Percentiles rank a stretch among this genome's conserved stretches.
These are phyloP conservation scores for Origma solitaria DNA, from an alignment of 2,113 vertebrate genomes.

Conservation along the genomic window DNA sequence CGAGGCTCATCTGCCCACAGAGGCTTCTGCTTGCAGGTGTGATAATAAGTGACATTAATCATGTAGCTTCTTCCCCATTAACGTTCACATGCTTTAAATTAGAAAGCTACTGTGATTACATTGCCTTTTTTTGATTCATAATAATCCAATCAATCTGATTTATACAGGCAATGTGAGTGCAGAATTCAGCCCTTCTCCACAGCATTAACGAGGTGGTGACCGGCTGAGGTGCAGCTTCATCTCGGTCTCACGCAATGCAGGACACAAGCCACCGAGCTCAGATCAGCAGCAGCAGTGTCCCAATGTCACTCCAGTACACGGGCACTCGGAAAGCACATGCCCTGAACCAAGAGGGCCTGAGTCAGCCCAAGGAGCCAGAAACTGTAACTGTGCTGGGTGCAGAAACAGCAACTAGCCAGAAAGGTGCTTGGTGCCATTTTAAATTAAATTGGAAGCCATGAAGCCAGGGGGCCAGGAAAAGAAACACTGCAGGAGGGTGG, in stretches of 20 bases:
- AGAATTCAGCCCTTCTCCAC: not conserved
- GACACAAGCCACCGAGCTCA: not conserved
- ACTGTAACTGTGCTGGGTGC: not conserved
- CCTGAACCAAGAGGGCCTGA: not conserved
- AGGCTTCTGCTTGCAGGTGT: not conserved
- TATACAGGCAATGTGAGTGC: not conserved
- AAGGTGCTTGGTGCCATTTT: not conserved
- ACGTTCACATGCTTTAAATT: not conserved
- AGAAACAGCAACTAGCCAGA: not conserved
- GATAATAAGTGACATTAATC: not conserved
- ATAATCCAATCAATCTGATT: not conserved
- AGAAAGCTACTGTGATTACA: not conserved
- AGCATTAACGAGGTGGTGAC: not conserved
- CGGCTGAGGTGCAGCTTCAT: not conserved
- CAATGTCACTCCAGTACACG: not conserved
- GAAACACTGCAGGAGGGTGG: not conserved
- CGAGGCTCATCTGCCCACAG: not conserved
- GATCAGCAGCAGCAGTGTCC: not conserved
- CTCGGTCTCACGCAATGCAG: fast-evolving
- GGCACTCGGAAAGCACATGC: fast-evolving
- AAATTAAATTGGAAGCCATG: not conserved
- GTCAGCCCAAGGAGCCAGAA: not conserved
- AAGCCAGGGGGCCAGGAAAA: not conserved
- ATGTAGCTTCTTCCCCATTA: not conserved
- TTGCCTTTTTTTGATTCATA: not conserved